Evolutionary conservation across 2,888 invertebrate genomes (phyloP).

Genomic region (Globia sparganii): DNA sequence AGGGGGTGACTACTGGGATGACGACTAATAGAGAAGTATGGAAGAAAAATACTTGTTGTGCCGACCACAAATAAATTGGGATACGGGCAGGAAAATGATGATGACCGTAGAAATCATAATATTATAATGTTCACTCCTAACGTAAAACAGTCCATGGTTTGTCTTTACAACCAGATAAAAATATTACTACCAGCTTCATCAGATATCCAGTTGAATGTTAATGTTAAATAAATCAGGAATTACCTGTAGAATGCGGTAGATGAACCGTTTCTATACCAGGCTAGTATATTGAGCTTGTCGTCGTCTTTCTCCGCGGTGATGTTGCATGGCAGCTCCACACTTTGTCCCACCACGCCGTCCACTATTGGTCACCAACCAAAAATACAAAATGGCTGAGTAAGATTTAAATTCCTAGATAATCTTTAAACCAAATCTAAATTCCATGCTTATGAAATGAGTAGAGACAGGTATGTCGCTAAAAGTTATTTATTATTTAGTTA

Average conservation of each 20-base stretch:
- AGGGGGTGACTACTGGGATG: too few species aligned
- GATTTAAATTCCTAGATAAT: not conserved
- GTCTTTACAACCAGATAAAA: not conserved
- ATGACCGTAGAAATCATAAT: not conserved
- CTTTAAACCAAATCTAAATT: not conserved
- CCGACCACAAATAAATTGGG: too few species aligned
- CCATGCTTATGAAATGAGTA: not conserved
- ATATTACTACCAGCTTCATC: not conserved
- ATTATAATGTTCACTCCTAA: not conserved
- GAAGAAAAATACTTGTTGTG: too few species aligned
- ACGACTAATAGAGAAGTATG: too few species aligned
- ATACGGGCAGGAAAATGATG: too few species aligned
- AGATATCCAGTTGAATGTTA: not conserved
- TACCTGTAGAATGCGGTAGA: slow-evolving; percentile 86
- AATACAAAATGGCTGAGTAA: not conserved
- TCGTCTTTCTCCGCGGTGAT: slow-evolving; percentile 79
- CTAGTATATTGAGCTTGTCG: slow-evolving; percentile 82
- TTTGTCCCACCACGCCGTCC: slow-evolving; percentile 82
- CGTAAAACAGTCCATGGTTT: not conserved
- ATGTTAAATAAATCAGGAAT: slow-evolving; percentile 36
- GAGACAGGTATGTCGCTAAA: not conserved
- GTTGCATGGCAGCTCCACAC: slow-evolving; percentile 84
- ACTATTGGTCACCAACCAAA: slow-evolving; percentile 69
- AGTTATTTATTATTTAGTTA: too few species aligned
- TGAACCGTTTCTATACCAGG: slow-evolving; percentile 84